Evolutionary conservation across 2,797 vertebrate species (phyloP), one percentile per base, ranked within the genome.

Genomic region (Eidolon dupreanum): DNA sequence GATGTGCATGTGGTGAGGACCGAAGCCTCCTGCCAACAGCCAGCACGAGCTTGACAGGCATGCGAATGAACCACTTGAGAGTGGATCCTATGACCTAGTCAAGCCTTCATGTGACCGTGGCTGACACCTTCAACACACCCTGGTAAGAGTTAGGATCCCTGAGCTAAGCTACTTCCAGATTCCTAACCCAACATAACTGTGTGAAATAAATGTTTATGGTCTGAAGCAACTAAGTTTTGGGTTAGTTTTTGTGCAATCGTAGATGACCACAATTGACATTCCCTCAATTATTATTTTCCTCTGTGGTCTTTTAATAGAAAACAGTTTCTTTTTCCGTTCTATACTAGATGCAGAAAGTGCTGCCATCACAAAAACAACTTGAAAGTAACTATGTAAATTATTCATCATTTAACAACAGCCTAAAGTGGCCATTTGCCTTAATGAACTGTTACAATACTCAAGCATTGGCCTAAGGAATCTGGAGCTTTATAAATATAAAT

Each of bases 331-430:
- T 81, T 74, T 81, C 36, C 55, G 4, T n/a, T 70, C 5, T 84
- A 1, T 57, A 17, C 11, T 46, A 84, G 49, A 93, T 33, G 5
- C 8, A 79, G 57, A 84, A 87, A 88, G 38, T 61, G 8, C 87
- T 57, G 55, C 85, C 31, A 74, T 77, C 53, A 2, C 41, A 26
- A 38, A 90, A 94, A 51, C 55, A 66, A 59, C 38, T 87, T 51
- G 38, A 90, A 81, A 68, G 66, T 74, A 87, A 74, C 49, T 57
- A 19, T 43, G 20, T 90, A 63, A 95, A 93, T 90, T 88, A 90
- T 93, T 90, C 81, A 88, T 79, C 61, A 78, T 74, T 84, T 94
- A 94, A 85, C 43, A 94, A 85, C 43, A 70, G n/a, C 38, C 73
- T 65, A 49, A 87, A 96, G 66, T 83, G 85, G 10, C 59, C 81